phyloP scores from a whole-genome alignment of 2,113 vertebrate genomes.

The Falco punctatus region DNA sequence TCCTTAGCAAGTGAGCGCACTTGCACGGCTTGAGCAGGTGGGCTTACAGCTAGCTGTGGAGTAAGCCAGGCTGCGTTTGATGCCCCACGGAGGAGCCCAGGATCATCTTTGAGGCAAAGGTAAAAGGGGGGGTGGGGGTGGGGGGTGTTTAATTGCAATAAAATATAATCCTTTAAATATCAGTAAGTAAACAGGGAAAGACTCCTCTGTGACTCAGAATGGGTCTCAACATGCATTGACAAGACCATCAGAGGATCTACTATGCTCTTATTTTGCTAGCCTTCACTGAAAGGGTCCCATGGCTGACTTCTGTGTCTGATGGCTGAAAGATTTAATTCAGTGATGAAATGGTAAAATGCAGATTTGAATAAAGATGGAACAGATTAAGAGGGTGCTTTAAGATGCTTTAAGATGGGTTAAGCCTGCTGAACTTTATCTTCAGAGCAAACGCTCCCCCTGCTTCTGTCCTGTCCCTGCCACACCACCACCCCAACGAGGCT shows the following conservation, averaged over 20 bases:
- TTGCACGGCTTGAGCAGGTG: background rate
- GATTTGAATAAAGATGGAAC: background rate
- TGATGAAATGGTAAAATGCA: background rate
- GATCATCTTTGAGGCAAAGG: background rate
- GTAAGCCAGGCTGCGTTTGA: background rate
- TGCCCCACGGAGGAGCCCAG: background rate
- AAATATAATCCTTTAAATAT: background rate
- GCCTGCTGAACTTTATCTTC: background rate
- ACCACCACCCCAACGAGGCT: no score
- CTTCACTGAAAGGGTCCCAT: background rate
- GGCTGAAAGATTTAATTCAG: background rate
- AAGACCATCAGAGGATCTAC: background rate
- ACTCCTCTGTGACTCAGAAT: background rate
- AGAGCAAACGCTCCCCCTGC: background rate
- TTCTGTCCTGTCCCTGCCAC: background rate
- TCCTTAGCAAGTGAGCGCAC: background rate
- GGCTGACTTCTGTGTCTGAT: background rate
- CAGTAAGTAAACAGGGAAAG: background rate
- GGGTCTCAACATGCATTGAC: background rate
- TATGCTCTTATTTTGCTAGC: background rate
- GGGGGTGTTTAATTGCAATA: background rate
- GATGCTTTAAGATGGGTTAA: background rate
- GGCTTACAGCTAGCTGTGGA: background rate
- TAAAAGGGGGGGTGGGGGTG: background rate
- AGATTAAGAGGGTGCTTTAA: background rate